Conservation (phyloP, 2,797 vertebrate species). For the Mormyrops attenuatus region DNA sequence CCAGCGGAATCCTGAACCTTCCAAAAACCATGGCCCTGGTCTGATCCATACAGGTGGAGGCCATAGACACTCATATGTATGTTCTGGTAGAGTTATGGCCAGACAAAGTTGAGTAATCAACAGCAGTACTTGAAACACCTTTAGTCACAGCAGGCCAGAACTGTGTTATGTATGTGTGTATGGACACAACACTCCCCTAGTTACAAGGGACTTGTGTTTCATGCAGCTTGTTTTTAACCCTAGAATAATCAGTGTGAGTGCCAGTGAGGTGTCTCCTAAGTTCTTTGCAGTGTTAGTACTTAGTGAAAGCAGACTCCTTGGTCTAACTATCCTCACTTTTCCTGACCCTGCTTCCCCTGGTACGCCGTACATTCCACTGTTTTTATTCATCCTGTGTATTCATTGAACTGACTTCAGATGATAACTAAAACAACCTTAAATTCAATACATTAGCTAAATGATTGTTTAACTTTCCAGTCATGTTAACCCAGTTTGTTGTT, state of each 20-base stretch:
- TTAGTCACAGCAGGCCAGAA: not conserved
- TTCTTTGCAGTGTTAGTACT: not conserved
- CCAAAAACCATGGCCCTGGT: not conserved
- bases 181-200: not conserved
- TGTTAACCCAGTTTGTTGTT: not conserved
- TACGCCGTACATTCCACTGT: not conserved
- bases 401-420: not conserved
- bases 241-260: not conserved
- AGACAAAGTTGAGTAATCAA: slow-evolving; percentile 1
- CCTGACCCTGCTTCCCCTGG: not conserved
- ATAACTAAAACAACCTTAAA: not conserved
- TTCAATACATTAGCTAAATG: not conserved
- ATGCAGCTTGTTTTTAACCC: not conserved
- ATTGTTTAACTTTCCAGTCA: not conserved
- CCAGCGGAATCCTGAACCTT: not conserved
- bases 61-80: slow-evolving; percentile 4
- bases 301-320: not conserved
- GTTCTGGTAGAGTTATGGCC: slow-evolving; percentile 3
- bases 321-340: not conserved
- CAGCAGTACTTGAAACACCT: slow-evolving; percentile 3
- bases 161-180: not conserved
- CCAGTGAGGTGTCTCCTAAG: not conserved
- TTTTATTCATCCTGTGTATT: not conserved
- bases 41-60: not conserved
- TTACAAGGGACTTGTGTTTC: not conserved